A percentile compares a stretch with the other conserved stretches of the same genome.
Conservation (phyloP, 2,797 vertebrate species). For the Luscinia megarhynchos region DNA sequence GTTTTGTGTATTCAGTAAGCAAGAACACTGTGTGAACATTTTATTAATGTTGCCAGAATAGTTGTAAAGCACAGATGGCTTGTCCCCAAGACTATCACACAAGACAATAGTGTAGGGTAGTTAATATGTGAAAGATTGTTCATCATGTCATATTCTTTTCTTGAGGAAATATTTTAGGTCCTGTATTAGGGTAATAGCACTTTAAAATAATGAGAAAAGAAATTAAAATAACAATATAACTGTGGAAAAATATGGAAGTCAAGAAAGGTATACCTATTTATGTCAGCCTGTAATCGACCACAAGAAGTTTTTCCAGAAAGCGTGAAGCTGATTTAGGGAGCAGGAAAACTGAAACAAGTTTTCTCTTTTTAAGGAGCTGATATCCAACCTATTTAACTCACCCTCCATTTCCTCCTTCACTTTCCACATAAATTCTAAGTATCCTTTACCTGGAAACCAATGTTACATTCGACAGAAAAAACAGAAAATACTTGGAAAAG, state of each 20-base stretch:
- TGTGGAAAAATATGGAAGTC: not conserved
- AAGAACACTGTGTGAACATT: not conserved
- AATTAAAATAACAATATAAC: not conserved
- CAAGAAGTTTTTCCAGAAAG: not conserved
- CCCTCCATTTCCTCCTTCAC: not conserved
- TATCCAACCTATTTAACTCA: not conserved
- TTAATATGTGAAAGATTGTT: not conserved
- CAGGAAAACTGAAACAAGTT: not conserved
- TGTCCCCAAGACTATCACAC: not conserved
- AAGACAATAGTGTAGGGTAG: not conserved
- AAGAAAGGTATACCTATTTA: not conserved
- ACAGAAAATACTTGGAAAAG: not conserved
- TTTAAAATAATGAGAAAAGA: not conserved
- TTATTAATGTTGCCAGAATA: constrained; percentile 21
- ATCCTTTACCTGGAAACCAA: not conserved
- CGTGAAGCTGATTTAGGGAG: not conserved
- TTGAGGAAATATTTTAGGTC: not conserved
- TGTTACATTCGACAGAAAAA: not conserved
- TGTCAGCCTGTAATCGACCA: not conserved
- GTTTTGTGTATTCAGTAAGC: not conserved
- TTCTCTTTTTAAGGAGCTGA: not conserved
- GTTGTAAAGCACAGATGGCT: constrained; percentile 19
- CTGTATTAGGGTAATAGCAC: not conserved
- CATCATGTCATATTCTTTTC: not conserved
- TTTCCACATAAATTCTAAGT: not conserved